A percentile compares a stretch with the other conserved stretches of the same genome.
phyloP scores from a whole-genome alignment of 2,888 invertebrate species.

The Stictocephala bisonia region DNA sequence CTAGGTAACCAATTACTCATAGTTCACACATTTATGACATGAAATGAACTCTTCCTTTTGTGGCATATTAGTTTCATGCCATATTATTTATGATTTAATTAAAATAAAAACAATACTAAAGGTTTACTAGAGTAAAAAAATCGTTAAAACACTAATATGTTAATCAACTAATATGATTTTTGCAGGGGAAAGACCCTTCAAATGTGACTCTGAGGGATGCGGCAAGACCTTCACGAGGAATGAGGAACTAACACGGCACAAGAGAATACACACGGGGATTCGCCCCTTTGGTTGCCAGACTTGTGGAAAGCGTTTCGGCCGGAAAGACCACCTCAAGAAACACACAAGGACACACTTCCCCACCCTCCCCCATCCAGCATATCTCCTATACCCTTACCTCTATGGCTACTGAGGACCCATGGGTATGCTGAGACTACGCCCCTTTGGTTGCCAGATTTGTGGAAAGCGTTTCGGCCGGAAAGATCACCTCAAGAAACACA shows the following conservation, averaged over 20 bases:
- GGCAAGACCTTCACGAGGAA: conserved; percentile 92
- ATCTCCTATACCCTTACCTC: conserved; percentile 54
- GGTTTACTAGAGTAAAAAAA: too few relatives aligned
- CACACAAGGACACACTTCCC: conserved; percentile 70
- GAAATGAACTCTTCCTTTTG: too few relatives aligned
- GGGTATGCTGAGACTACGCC: not conserved
- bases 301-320: conserved; percentile 93
- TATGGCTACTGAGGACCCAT: conserved; percentile 49
- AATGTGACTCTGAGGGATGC: conserved; percentile 86
- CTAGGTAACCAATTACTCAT: too few relatives aligned
- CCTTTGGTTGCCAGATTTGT: not conserved
- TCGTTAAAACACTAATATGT: not conserved
- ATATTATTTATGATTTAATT: too few relatives aligned
- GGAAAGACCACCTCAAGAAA: conserved; percentile 95
- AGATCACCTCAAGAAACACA: not conserved
- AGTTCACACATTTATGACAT: too few relatives aligned
- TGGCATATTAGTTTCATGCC: too few relatives aligned
- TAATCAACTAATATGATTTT: conserved; percentile 50
- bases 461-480: not conserved
- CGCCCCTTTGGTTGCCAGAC: conserved; percentile 87
- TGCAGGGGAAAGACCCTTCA: conserved; percentile 85
- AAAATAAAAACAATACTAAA: too few relatives aligned
- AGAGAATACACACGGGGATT: conserved; percentile 88
- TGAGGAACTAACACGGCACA: conserved; percentile 92
- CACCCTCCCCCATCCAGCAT: conserved; percentile 48